phyloP scores from a whole-genome alignment of 2,113 vertebrate species.

The Camelus dromedarius region DNA sequence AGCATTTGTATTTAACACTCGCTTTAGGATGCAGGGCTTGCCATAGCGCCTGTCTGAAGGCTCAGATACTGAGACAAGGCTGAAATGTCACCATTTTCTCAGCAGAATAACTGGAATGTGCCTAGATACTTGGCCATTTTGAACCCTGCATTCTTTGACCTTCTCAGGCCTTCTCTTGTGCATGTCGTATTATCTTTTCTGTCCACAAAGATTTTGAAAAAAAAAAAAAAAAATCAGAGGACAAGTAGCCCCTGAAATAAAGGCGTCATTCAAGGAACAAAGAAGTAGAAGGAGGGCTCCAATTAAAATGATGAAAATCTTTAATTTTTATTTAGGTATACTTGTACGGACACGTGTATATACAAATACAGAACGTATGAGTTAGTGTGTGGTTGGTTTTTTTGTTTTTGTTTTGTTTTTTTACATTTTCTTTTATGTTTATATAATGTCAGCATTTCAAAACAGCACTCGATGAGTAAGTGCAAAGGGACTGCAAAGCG shows the following conservation, averaged over 20 bases:
- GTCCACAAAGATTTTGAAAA: constrained; percentile 67
- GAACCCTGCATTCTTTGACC: constrained; percentile 30
- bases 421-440: constrained; percentile 92
- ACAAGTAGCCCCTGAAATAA: constrained; percentile 80
- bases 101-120: constrained; percentile 36
- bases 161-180: constrained; percentile 47
- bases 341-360: constrained; percentile 99
- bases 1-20: not conserved
- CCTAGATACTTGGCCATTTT: not conserved
- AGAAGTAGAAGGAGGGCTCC: constrained; percentile 85
- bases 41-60: constrained; percentile 33
- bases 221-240: constrained; percentile 23
- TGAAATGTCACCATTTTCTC: constrained; percentile 42
- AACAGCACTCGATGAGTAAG: constrained; percentile 93
- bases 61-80: constrained; percentile 26
- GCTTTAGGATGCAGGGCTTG: not conserved
- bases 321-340: constrained; percentile 97
- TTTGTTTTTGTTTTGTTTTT: constrained; percentile 87
- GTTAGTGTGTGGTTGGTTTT: constrained; percentile 78
- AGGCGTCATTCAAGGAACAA: constrained; percentile 81
- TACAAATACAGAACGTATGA: constrained; percentile 98
- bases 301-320: constrained; percentile 91
- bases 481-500: constrained; percentile 91
- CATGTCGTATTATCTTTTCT: constrained; percentile 51
- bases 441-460: constrained; percentile 98